These are phyloP conservation scores for Lymantria monacha DNA, from an alignment of 2,888 invertebrate species.

Conservation along the genomic window DNA sequence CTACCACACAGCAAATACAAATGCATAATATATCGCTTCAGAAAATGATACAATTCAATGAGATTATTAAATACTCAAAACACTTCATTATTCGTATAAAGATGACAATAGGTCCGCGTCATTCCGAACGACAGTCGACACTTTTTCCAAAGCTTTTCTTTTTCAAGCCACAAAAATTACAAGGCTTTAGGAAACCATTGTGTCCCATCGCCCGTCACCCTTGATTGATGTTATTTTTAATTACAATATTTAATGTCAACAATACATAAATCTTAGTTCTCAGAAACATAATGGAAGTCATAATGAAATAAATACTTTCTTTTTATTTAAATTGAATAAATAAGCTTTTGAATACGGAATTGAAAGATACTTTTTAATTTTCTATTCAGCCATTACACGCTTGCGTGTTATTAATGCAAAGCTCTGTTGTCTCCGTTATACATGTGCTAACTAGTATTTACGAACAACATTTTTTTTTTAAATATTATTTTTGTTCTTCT, in stretches of 20 bases:
- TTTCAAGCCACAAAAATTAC: constrained; percentile 37
- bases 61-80: not conserved
- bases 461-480: too few relatives aligned
- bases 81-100: constrained; percentile 7
- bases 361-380: not conserved
- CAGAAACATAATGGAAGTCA: constrained; percentile 42
- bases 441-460: too few relatives aligned
- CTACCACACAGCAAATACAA: not conserved
- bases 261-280: constrained; percentile 59
- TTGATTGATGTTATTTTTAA: constrained; percentile 71
- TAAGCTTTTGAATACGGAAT: constrained; percentile 4
- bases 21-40: not conserved
- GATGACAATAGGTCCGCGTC: constrained; percentile 16
- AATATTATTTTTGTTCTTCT: too few relatives aligned
- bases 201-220: constrained; percentile 32
- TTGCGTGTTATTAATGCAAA: too few relatives aligned
- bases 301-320: constrained; percentile 31
- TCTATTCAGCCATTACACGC: too few relatives aligned
- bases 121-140: constrained; percentile 6
- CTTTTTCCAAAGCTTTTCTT: constrained; percentile 28
- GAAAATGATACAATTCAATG: not conserved
- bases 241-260: constrained; percentile 68
- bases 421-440: too few relatives aligned
- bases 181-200: constrained; percentile 51
- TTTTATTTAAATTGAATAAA: constrained; percentile 18